A percentile compares a stretch with the other conserved stretches of the same genome.
These are phyloP conservation scores for Nerophis lumbriciformis DNA, from an alignment of 2,113 vertebrate genomes.

Conservation along the genomic window DNA sequence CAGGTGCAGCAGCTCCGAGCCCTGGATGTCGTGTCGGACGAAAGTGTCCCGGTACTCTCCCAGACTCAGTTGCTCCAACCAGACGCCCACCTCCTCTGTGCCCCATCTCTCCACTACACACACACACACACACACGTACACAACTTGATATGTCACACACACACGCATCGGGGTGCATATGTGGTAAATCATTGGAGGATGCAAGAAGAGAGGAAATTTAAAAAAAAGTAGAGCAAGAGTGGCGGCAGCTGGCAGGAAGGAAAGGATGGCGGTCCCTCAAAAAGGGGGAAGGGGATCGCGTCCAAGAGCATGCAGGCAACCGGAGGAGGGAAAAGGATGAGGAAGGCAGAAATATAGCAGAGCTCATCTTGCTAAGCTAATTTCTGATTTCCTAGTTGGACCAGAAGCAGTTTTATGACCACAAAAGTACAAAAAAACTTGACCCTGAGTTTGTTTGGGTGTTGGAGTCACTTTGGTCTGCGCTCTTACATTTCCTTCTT, in stretches of 20 bases:
- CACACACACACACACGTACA: slow-evolving; percentile 80
- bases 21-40: slow-evolving; percentile 97
- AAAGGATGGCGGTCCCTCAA: slow-evolving; percentile 36
- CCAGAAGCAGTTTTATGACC: too few relatives aligned
- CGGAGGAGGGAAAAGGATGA: slow-evolving; percentile 33
- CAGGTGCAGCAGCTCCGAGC: slow-evolving; percentile 98
- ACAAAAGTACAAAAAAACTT: too few relatives aligned
- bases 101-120: slow-evolving; percentile 99
- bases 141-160: slow-evolving; percentile 11
- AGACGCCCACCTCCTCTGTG: slow-evolving; percentile 98
- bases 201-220: slow-evolving; percentile 8
- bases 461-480: too few relatives aligned
- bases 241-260: slow-evolving; percentile 45
- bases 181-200: slow-evolving; percentile 25
- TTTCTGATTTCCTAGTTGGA: too few relatives aligned
- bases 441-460: too few relatives aligned
- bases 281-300: slow-evolving; percentile 15
- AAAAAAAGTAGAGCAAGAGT: slow-evolving; percentile 19
- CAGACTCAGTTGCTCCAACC: slow-evolving; percentile 99
- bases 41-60: slow-evolving; percentile 99
- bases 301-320: slow-evolving; percentile 44
- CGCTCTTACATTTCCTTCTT: too few relatives aligned
- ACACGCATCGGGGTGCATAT: slow-evolving; percentile 10
- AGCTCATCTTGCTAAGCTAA: background rate
- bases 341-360: slow-evolving; percentile 45